Evolutionary conservation across 1,140 invertebrate species (phyloP).

Genomic region (Magallana ariakensis): DNA sequence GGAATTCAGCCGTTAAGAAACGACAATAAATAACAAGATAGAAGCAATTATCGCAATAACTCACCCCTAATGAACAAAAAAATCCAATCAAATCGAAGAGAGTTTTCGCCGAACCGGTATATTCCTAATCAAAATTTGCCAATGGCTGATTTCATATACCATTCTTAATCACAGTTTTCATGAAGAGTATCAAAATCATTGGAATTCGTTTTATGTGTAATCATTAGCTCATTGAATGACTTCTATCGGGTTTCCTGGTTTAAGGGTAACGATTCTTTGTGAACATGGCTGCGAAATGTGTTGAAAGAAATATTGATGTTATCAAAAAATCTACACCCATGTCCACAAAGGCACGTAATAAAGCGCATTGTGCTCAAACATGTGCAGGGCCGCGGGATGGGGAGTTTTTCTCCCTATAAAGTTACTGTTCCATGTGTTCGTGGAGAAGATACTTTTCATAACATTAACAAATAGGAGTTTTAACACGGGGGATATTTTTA

Average conservation of each 20-base stretch:
- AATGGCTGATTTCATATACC: background rate
- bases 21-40: no score
- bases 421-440: background rate
- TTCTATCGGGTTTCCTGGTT: slow-evolving; percentile 15
- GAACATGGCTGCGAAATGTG: slow-evolving; percentile 19
- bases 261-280: slow-evolving; percentile 23
- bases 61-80: background rate
- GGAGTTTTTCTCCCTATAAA: background rate
- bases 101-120: background rate
- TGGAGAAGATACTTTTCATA: background rate
- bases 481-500: no score
- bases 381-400: background rate
- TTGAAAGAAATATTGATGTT: slow-evolving; percentile 4
- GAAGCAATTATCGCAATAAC: no score
- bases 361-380: background rate
- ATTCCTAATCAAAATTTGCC: background rate
- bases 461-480: no score
- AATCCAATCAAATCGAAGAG: background rate
- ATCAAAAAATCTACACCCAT: slow-evolving; percentile 23
- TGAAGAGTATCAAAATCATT: slow-evolving; percentile 23
- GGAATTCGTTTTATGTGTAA: slow-evolving; percentile 36
- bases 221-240: slow-evolving; percentile 27
- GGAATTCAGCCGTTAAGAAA: no score
- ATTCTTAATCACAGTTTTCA: slow-evolving; percentile 6
- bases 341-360: background rate